phyloP scores from a whole-genome alignment of 2,113 vertebrate genomes.

The Neodon shergylaensis region DNA sequence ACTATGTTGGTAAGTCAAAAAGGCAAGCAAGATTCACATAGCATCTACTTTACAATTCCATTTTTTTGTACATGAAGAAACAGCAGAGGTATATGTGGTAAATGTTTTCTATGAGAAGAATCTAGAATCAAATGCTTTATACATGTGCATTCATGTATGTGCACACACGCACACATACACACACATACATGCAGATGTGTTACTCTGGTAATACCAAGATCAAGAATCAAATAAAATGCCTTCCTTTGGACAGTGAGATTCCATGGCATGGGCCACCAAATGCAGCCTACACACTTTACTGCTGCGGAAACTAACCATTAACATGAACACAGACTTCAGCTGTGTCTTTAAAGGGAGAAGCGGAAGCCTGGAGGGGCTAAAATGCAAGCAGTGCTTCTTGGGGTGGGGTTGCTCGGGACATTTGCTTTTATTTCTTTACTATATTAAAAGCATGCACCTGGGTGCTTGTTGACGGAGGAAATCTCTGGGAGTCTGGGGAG shows the following conservation, averaged over 20 bases:
- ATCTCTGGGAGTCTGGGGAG: neutral
- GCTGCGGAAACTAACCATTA: neutral
- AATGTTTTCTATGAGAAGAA: constrained; percentile 13
- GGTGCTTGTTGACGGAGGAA: neutral
- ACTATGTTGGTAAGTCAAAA: constrained; percentile 21
- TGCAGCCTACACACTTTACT: neutral
- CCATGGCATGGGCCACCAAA: neutral
- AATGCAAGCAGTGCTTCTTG: neutral
- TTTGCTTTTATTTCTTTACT: neutral
- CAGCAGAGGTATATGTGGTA: neutral
- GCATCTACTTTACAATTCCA: neutral
- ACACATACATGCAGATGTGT: neutral
- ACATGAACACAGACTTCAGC: neutral
- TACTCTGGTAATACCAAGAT: neutral
- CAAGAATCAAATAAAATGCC: neutral
- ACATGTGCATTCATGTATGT: neutral
- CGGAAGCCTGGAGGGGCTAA: neutral
- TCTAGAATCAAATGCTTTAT: neutral
- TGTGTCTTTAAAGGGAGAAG: neutral
- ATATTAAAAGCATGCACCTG: neutral
- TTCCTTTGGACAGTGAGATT: neutral
- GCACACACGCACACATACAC: too few relatives aligned
- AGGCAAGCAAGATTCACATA: neutral
- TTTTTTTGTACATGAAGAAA: constrained; percentile 51
- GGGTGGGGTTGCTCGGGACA: neutral